Percentiles rank a stretch among this genome's conserved stretches.
Conservation (phyloP, 2,797 vertebrate species). For the Mus minutoides region DNA sequence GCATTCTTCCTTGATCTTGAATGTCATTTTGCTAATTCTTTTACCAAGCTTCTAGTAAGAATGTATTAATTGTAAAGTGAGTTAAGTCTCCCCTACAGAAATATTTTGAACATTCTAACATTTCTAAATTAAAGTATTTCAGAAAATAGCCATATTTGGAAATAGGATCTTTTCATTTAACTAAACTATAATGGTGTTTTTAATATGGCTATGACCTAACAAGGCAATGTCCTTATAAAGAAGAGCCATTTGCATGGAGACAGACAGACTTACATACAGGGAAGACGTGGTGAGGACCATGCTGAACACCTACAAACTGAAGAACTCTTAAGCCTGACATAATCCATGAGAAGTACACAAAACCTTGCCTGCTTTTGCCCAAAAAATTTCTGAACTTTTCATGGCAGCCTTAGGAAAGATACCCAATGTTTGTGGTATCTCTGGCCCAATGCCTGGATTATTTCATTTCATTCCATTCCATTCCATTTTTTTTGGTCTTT, state of each 20-base stretch:
- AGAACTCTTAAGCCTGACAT: neutral
- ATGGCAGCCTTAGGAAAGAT: neutral
- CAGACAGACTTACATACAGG: neutral
- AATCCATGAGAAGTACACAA: neutral
- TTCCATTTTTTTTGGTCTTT: neutral
- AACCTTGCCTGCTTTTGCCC: neutral
- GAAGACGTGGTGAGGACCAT: neutral
- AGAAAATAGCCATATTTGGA: neutral
- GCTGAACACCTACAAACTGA: neutral
- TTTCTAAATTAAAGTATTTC: neutral
- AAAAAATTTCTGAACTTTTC: neutral
- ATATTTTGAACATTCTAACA: neutral
- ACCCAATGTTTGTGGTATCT: neutral
- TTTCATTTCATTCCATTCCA: neutral
- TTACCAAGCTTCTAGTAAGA: neutral
- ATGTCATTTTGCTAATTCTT: neutral
- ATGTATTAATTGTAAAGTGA: neutral
- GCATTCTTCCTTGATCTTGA: neutral
- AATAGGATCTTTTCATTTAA: constrained; percentile 5
- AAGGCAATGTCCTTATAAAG: neutral
- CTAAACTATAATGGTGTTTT: neutral
- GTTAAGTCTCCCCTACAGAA: neutral
- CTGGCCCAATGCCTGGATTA: neutral
- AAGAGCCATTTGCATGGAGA: neutral
- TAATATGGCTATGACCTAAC: neutral